Evolutionary conservation across 1,140 invertebrate genomes (phyloP), one percentile per base, ranked within the genome.

Genomic region (Drosophila setifemur): DNA sequence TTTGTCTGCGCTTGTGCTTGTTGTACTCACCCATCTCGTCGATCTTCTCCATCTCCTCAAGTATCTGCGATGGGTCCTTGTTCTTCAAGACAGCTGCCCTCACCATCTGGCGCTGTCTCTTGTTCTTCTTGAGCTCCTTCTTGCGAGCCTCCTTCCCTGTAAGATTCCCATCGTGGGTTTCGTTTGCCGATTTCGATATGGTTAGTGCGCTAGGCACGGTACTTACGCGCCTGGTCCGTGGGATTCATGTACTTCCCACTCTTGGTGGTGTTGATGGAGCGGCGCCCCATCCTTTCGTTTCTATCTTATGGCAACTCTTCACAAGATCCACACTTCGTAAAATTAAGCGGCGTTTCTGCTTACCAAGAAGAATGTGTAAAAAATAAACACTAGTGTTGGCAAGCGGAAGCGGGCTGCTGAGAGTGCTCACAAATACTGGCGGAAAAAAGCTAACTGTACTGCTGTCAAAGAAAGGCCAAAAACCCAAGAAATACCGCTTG

Each of bases 181-280:
- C 18, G 19, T 6, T 33, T 33, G 11, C n/a, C n/a, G n/a, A n/a
- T n/a, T n/a, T n/a, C n/a, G n/a, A n/a, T n/a, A n/a, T n/a, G 47
- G 25, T 23, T 21, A 31, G 39, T 40, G 1, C 12, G 4, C 7
- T 16, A 21, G 35, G 11, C 35, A 48, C 47, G 28, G 9, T 90
- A 96, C 96, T 96, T 95, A 97, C 97, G 92, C 52, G 97, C 98
- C 95, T 99, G 98, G 92, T 99, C 98, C 3, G 98, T 99, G 16
- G 98, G 98, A 92, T 99, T 99, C 97, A 99, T 99, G 85, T 98
- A 99, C 94, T 99, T 99, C 89, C 98, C 98, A 98, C 97, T 98
- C 93, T 99, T 99, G 21, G 98, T 99, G 94, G 97, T 98, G 92
- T 98, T 99, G 75, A 98, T 98, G 39, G 97, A 98, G 74, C 98